Evolutionary conservation across 1,140 invertebrate genomes (phyloP).

Genomic region (Tetramorium parvispinum): DNA sequence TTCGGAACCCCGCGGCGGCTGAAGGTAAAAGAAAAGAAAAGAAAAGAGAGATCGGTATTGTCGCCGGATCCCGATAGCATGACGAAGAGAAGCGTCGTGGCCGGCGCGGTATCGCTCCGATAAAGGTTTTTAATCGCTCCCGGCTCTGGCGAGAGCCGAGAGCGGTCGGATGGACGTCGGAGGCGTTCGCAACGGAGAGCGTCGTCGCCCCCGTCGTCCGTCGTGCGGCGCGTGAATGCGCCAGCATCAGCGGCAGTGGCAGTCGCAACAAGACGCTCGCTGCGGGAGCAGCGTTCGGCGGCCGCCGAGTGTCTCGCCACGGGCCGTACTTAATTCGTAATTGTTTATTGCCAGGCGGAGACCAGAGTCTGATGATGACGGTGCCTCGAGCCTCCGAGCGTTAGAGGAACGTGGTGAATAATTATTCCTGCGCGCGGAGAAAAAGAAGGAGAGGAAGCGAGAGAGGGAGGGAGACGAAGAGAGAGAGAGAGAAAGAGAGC

Average conservation of each 20-base stretch:
- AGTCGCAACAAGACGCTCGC: not conserved
- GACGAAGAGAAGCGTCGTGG: not conserved
- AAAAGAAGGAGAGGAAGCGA: not conserved
- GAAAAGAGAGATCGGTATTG: not conserved
- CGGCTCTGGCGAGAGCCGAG: not conserved
- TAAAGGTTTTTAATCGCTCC: constrained; percentile 30
- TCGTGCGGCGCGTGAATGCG: not conserved
- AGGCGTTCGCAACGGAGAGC: constrained; percentile 10
- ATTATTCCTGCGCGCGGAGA: not conserved
- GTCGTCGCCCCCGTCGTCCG: not conserved
- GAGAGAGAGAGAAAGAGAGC: not conserved
- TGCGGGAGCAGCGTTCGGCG: not conserved
- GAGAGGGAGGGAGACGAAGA: not conserved
- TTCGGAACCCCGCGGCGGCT: not conserved
- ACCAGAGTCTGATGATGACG: not conserved
- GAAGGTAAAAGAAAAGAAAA: not conserved
- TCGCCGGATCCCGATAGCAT: not conserved
- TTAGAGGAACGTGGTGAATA: constrained; percentile 16
- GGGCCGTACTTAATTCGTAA: not conserved
- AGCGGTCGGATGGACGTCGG: not conserved
- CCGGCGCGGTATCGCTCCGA: constrained; percentile 2
- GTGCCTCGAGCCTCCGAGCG: not conserved
- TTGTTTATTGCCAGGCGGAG: constrained; percentile 1
- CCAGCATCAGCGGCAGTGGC: not conserved
- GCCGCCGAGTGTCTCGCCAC: not conserved